Evolutionary conservation across 2,113 vertebrate genomes (phyloP).

Genomic region (Tragulus kanchil): DNA sequence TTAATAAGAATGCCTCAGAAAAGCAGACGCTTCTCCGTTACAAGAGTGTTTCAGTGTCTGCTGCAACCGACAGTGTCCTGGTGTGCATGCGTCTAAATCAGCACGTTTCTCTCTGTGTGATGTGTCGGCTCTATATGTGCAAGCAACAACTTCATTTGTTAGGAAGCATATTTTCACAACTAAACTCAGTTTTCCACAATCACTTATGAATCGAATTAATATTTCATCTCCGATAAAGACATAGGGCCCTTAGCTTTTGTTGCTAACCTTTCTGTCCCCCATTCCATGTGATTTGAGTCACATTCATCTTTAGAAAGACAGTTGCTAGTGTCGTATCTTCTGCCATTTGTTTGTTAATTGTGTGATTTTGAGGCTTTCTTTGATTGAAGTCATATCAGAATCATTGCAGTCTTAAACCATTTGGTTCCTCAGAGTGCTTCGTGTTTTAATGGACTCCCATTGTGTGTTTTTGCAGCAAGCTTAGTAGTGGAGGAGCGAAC

Average conservation of each 20-base stretch:
- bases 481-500: conserved; percentile 96
- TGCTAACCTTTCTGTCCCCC: conserved; percentile 78
- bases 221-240: conserved; percentile 64
- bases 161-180: neutral
- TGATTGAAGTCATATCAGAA: conserved; percentile 73
- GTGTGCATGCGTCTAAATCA: neutral
- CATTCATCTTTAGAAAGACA: conserved; percentile 51
- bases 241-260: neutral
- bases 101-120: conserved; percentile 64
- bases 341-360: conserved; percentile 79
- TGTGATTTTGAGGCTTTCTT: conserved; percentile 77
- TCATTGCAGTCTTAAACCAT: conserved; percentile 77
- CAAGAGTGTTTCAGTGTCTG: neutral
- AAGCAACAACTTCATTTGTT: neutral
- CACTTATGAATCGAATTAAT: neutral
- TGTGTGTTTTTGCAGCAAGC: conserved; percentile 92
- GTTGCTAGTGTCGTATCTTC: conserved; percentile 59
- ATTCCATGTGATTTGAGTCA: conserved; percentile 79
- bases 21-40: neutral
- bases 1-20: neutral
- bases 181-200: conserved; percentile 24
- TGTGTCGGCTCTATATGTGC: conserved; percentile 46
- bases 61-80: neutral
- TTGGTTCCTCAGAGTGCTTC: conserved; percentile 59
- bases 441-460: conserved; percentile 88